These are phyloP conservation scores for Florisuga fusca DNA, from an alignment of 2,797 vertebrate species.

Conservation along the genomic window DNA sequence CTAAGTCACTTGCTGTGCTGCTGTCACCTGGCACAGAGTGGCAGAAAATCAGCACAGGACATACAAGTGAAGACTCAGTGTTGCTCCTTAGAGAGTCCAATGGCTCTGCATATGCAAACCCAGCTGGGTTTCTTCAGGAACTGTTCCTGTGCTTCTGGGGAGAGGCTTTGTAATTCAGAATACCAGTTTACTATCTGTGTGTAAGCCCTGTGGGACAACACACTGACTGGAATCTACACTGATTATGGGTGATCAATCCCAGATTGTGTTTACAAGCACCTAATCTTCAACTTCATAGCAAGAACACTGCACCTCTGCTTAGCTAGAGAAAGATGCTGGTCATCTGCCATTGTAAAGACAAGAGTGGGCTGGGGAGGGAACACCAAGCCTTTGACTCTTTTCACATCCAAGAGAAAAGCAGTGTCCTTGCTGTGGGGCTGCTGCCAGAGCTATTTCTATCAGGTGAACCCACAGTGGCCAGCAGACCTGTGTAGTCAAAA, in stretches of 20 bases:
- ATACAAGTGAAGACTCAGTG: neutral
- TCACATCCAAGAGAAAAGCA: neutral
- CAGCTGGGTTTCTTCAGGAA: neutral
- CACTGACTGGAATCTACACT: neutral
- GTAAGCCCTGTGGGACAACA: neutral
- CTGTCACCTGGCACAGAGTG: neutral
- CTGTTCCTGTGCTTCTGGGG: neutral
- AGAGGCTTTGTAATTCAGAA: neutral
- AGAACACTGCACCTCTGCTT: neutral
- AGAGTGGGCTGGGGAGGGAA: neutral
- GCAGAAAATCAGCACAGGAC: neutral
- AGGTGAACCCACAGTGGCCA: conserved; percentile 35
- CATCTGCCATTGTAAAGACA: neutral
- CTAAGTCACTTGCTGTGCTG: neutral
- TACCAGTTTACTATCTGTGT: neutral
- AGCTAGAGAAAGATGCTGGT: neutral
- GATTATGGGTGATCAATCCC: conserved; percentile 33
- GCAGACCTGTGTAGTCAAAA: conserved; percentile 40
- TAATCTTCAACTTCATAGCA: neutral
- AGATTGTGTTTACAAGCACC: neutral
- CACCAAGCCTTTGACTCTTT: conserved; percentile 19
- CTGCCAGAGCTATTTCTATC: conserved; percentile 56
- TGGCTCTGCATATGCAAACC: neutral
- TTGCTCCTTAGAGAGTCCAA: neutral
- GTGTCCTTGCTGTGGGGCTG: neutral